Base-by-base conservation (phyloP, 2,888 invertebrate species). In the Teleogryllus oceanicus region DNA sequence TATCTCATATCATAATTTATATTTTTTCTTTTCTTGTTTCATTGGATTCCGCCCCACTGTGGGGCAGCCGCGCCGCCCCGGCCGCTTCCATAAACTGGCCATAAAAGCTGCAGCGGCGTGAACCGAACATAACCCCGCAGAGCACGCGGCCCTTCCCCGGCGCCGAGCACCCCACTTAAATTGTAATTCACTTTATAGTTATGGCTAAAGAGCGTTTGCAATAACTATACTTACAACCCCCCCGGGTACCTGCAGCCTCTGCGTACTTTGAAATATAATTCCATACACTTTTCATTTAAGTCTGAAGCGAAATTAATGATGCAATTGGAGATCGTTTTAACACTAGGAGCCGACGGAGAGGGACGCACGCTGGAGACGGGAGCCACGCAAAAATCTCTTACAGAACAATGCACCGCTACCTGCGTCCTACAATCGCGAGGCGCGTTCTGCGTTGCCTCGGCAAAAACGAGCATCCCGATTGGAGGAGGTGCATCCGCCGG, bases 311-410 rank as follows among this genome's bases (percentile, higher is more conserved):
- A 18, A 62, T 62, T 62, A 62, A 62, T 62, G n/a, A 62, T n/a
- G 62, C 62, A 62, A 62, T 62, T 62, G 62, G n/a, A 62, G n/a
- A 62, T 62, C 62, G 62, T 62, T 62, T 62, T 62, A 62, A 62
- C 62, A 62, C 62, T 62, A 8, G 16, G n/a, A 37, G 37, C 37
- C 37, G 37, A 37, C 37, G 37, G 37, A 37, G 37, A 37, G 37
- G 0, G 37, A 37, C 37, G 37, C 8, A 37, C 37, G 5, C 37
- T 37, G 8, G 37, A 37, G 37, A 37, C 37, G 37, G 37, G 37
- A 37, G 37, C 37, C 37, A 37, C 37, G 37, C 37, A 37, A 37
- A 37, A 37, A 5, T 37, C 37, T 37, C 37, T 8, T 5, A 5
- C 8, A 37, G 37, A 37, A 37, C 37, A 37, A 37, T 37, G 37